Evolutionary conservation across 1,140 invertebrate genomes (phyloP), one percentile per base, ranked within the genome.

Genomic region (Drosophila pallidifrons): DNA sequence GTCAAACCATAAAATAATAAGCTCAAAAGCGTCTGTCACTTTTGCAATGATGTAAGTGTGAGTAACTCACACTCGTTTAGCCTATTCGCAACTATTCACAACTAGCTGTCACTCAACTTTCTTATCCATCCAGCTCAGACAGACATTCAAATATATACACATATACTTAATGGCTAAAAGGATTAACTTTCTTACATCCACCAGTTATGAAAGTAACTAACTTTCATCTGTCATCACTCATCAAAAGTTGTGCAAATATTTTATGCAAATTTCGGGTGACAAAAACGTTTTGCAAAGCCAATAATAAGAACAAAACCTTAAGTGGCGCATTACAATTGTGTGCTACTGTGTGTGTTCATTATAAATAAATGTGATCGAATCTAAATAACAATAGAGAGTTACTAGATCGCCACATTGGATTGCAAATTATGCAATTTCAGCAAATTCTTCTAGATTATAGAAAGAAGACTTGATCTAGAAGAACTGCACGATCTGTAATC

Each of bases 171-270:
- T 45, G 65, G 16, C 57, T 25, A 59, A 68, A 70, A 70, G 67
- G 67, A 70, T 70, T 70, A 61, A 46, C 51, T 54, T 49, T 51
- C 41, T 5, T 41, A 69, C 35, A 41, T 57, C 66, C 16, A 58
- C n/a, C 20, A 47, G 38, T 57, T 55, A 13, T 47, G 43, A 66
- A 68, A 58, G 55, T 28, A 59, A 59, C 32, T 1, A 68, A 68
- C 66, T 68, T 68, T 69, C 66, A 41, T 59, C 49, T 51, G 16
- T 13, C 38, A 45, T 11, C 38, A 20, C 51, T 32, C 11, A 52
- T 51, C 49, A 28, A 51, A n/a, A 41, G 7, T 41, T 43, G 41
- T 13, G 10, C 13, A 13, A 3, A 13, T 8, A 43, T 13, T 13
- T 43, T 13, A 43, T 43, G 35, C 35, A 38, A 11, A 38, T 38